A percentile compares a stretch with the other conserved stretches of the same genome.
phyloP scores from a whole-genome alignment of 1,140 invertebrate species.

The Semibalanus balanoides region DNA sequence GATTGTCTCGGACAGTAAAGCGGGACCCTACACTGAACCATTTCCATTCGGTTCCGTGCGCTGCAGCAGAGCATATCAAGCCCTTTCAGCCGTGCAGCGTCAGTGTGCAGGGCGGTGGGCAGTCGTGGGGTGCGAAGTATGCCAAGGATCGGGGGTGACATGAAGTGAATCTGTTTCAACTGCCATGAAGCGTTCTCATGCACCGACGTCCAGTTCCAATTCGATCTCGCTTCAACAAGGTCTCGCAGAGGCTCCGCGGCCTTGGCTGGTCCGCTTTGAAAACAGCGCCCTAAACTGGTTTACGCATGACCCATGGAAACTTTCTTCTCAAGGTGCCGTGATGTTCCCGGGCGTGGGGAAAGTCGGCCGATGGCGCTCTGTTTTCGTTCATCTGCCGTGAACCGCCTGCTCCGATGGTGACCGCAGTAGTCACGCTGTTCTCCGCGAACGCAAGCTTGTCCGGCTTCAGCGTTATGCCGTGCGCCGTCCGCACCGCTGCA shows the following conservation, averaged over 20 bases:
- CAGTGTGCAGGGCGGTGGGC: background rate
- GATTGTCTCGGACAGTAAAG: background rate
- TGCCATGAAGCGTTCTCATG: background rate
- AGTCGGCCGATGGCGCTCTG: background rate
- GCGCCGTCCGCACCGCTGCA: conserved; percentile 7
- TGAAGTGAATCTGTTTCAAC: background rate
- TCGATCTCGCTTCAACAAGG: background rate
- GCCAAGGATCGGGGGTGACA: background rate
- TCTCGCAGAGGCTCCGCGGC: background rate
- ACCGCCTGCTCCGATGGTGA: background rate
- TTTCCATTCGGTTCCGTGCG: background rate
- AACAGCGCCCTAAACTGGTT: conserved; percentile 8
- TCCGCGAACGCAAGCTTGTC: background rate
- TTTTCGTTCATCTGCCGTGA: background rate
- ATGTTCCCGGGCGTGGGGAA: conserved; percentile 7
- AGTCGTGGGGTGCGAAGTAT: background rate
- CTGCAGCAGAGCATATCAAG: background rate
- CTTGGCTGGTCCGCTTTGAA: background rate
- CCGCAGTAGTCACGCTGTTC: background rate
- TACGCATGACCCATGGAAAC: conserved; percentile 5
- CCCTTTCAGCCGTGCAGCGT: background rate
- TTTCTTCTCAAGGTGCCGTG: conserved; percentile 4
- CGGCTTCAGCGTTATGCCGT: conserved; percentile 7
- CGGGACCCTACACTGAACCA: background rate
- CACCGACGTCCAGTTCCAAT: background rate